Percentiles rank a stretch among this genome's conserved stretches.
Evolutionary conservation across 2,888 invertebrate species (phyloP).

Genomic region (Drosophila anomelani): DNA sequence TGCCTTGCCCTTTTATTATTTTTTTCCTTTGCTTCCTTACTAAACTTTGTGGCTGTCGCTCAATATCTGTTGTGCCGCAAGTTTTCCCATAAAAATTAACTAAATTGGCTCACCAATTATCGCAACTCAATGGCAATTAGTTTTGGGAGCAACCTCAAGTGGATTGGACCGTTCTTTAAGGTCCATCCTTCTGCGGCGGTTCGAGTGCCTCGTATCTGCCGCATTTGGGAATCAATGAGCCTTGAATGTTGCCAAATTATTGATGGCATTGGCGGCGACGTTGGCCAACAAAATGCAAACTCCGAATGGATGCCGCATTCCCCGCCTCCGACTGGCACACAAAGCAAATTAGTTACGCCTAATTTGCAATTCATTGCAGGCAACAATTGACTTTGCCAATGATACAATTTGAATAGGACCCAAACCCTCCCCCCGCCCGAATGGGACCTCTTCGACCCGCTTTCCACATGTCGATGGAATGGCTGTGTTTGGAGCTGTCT

Average conservation of each 20-base stretch:
- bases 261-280: neutral
- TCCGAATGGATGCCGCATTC: slow-evolving; percentile 30
- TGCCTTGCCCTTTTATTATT: slow-evolving; percentile 10
- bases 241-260: slow-evolving; percentile 60
- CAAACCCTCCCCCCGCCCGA: neutral
- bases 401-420: slow-evolving; percentile 59
- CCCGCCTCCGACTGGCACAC: slow-evolving; percentile 18
- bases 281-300: slow-evolving; percentile 27
- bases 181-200: neutral
- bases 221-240: slow-evolving; percentile 52
- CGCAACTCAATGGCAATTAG: slow-evolving; percentile 45
- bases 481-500: slow-evolving; percentile 20
- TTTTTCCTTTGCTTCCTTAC: neutral
- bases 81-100: slow-evolving; percentile 49
- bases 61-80: slow-evolving; percentile 22
- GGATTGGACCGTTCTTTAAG: slow-evolving; percentile 7
- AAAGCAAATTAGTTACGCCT: slow-evolving; percentile 76
- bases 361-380: slow-evolving; percentile 70
- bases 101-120: slow-evolving; percentile 47
- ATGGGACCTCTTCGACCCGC: slow-evolving; percentile 16
- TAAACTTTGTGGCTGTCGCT: slow-evolving; percentile 5
- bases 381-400: slow-evolving; percentile 62
- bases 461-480: slow-evolving; percentile 15
- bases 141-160: slow-evolving; percentile 28
- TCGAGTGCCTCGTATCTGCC: slow-evolving; percentile 1